phyloP scores from a whole-genome alignment of 1,140 invertebrate species.

The Drosophila rhopaloa region DNA sequence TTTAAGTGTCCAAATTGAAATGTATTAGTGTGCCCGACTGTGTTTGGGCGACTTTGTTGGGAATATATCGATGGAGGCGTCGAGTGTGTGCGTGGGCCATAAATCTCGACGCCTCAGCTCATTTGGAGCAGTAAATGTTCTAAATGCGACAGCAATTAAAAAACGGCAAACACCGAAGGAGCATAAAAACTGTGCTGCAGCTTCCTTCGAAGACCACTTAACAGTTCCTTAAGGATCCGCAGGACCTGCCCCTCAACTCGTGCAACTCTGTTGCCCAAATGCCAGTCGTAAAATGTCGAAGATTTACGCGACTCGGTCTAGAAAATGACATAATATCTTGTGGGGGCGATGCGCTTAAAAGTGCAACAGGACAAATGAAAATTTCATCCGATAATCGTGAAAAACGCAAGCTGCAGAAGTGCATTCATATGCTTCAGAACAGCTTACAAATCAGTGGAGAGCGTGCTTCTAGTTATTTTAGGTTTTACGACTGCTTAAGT shows the following conservation, averaged over 20 bases:
- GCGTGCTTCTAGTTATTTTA: background rate
- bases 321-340: constrained; percentile 54
- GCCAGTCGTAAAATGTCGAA: constrained; percentile 34
- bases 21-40: constrained; percentile 35
- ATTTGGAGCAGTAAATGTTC: constrained; percentile 75
- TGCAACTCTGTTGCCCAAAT: constrained; percentile 44
- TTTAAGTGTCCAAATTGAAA: constrained; percentile 56
- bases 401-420: background rate
- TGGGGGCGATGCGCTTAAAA: constrained; percentile 10
- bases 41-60: constrained; percentile 63
- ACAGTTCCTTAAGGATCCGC: constrained; percentile 46
- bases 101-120: constrained; percentile 78
- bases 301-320: constrained; percentile 43
- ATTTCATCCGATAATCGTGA: constrained; percentile 1
- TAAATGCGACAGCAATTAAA: constrained; percentile 78
- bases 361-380: constrained; percentile 35
- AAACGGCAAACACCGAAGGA: constrained; percentile 69
- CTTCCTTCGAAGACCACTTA: constrained; percentile 54
- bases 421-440: background rate
- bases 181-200: constrained; percentile 57
- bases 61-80: constrained; percentile 26
- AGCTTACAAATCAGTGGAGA: background rate
- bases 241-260: background rate
- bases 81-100: constrained; percentile 32
- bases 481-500: background rate